Evolutionary conservation across 2,888 invertebrate species (phyloP), one percentile per base, ranked within the genome.

Genomic region (Agonopterix heracliana): DNA sequence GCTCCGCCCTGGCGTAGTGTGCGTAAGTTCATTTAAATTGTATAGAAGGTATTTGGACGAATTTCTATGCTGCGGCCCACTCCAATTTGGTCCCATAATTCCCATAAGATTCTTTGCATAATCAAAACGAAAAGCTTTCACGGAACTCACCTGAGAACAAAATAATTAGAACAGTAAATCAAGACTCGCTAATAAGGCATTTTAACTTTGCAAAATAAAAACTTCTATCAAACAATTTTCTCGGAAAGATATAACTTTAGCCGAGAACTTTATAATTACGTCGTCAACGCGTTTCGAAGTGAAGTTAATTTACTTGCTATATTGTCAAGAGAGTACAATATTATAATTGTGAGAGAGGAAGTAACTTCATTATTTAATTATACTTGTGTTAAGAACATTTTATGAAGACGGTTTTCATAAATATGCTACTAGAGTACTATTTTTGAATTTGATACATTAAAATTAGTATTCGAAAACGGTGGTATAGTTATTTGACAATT

Each of bases 171-270:
- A 43, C 11, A 43, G 14, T 50, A 50, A 46, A 46, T 50, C 50
- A 50, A 34, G 44, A 34, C 12, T 26, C 14, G 14, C 41, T 46
- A 50, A 46, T 50, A 42, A 49, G 46, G 12, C 12, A 43, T 49
- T 38, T 46, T 45, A 49, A 49, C 46, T 50, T 46, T 5, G 34
- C 14, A 38, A 46, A 44, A 44, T 38, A 50, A 46, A 44, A 45
- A 42, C 36, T 50, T 50, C 26, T 44, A 44, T 49, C 13, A 42
- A 49, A 50, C 50, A 50, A 50, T 50, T 46, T 50, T 44, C 46
- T 46, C 44, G 13, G 45, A 40, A 47, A 38, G 36, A 44, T 46
- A 43, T 34, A 50, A 46, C 43, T 50, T 14, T 34, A 14, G 38
- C 26, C 9, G n/a, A 9, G 36, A 50, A 50, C 46, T 50, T 50